Evolutionary conservation across 2,113 vertebrate species (phyloP), one percentile per base, ranked within the genome.

Genomic region (Phaethon lepturus): DNA sequence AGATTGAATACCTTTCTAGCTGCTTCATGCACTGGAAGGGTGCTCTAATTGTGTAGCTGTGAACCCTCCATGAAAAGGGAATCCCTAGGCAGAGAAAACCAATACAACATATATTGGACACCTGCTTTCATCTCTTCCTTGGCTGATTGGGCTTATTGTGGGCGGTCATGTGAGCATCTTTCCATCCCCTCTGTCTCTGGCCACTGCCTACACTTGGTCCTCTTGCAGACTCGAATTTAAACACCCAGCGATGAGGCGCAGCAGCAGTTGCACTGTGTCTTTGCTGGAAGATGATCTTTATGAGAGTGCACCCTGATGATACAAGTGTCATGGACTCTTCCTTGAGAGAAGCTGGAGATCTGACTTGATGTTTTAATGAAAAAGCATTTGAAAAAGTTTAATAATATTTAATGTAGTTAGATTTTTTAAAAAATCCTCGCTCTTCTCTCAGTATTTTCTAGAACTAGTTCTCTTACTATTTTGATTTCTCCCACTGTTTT

Each of bases 1-100:
- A 63, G 45, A 91, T 4, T 76, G 83, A 94, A 93, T 75, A 75
- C 56, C 73, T 78, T 64, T 82, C 66, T 74, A 75, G 75, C 44
- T 88, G 88, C 90, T 96, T 88, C 91, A 76, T 38, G 66, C 53
- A 66, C 89, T 90, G 84, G 77, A 96, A 95, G 87, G 55, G 38
- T 83, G 73, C 84, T 94, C 62, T 93, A 95, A 91, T 73, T 94
- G 77, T 81, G 38, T 71, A 75, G 69, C 80, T 92, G 56, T 77
- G 91, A 96, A 96, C 91, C 52, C 68, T 93, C 56, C 69, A 31
- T 62, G 53, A 82, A 95, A 85, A 95, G 38, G 42, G 63, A 94
- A 92, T 89, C 69, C 53, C 35, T 53, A 19, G 62, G 31, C 67
- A 94, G 66, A 83, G 58, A 79, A 78, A 95, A 76, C 33, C 45